A percentile compares a stretch with the other conserved stretches of the same genome.
Conservation (phyloP, 37 sponge, comb jelly and placozoan genomes). For the Dysidea cf. avara region DNA sequence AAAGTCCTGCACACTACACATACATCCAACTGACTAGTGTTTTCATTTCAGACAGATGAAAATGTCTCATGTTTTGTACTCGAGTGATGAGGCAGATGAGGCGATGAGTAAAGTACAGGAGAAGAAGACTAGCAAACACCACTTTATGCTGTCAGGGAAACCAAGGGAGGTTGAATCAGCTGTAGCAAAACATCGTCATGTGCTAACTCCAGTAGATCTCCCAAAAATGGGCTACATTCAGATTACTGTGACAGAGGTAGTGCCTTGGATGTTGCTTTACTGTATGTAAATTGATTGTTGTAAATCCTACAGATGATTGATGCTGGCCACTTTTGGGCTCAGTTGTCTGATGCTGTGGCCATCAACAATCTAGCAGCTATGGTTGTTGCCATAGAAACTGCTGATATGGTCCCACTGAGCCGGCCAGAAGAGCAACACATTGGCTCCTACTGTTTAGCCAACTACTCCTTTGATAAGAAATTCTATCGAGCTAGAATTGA, state of each 20-base stretch:
- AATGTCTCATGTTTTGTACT: conserved; percentile 8
- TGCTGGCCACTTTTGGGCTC: conserved; percentile 91
- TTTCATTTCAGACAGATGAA: conserved; percentile 19
- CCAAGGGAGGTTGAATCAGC: neutral
- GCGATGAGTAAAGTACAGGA: neutral
- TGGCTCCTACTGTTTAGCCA: conserved; percentile 73
- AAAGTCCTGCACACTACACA: too few relatives aligned
- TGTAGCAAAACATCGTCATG: neutral
- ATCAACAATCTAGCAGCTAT: conserved; percentile 17
- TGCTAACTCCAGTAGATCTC: conserved; percentile 12
- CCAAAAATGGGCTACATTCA: conserved; percentile 43
- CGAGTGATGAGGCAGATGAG: neutral
- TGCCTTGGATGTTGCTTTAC: neutral
- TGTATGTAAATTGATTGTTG: neutral
- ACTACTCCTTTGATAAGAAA: conserved; percentile 54
- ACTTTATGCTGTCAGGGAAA: too few relatives aligned
- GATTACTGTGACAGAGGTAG: conserved; percentile 54
- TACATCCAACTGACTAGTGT: too few relatives aligned
- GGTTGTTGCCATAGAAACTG: conserved; percentile 38
- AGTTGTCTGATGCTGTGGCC: conserved; percentile 26
- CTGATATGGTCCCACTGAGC: conserved; percentile 19
- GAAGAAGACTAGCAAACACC: too few relatives aligned
- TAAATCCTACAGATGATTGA: conserved; percentile 43
- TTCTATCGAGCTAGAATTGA: conserved; percentile 72
- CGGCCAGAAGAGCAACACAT: conserved; percentile 9